Conservation (phyloP, 2,888 invertebrate species). For the Troides helena region DNA sequence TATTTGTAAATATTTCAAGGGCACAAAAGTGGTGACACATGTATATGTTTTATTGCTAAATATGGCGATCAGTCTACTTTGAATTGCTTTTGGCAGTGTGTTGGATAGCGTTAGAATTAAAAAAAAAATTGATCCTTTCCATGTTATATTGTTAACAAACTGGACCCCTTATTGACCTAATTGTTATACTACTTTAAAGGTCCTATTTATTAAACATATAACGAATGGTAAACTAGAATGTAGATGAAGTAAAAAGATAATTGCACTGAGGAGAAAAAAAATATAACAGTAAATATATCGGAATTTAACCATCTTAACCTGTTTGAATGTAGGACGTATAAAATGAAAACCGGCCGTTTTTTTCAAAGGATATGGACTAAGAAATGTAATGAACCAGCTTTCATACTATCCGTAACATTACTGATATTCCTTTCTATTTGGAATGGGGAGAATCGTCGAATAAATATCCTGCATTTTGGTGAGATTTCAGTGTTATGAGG, state of each 20-base stretch:
- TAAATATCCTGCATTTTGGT: no score
- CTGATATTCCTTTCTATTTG: no score
- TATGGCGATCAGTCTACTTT: conserved; percentile 18
- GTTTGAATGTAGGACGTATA: background rate
- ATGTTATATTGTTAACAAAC: background rate
- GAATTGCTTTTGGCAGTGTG: conserved; percentile 26
- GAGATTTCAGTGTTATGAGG: no score
- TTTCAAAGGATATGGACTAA: background rate
- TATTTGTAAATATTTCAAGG: background rate
- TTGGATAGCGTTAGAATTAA: conserved; percentile 11
- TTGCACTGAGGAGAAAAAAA: background rate
- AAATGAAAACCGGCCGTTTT: background rate
- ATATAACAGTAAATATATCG: background rate
- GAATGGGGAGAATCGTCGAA: no score
- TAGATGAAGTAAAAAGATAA: background rate
- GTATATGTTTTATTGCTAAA: background rate
- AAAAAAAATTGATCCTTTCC: background rate
- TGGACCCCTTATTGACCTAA: no score
- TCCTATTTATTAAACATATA: background rate
- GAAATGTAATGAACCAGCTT: background rate
- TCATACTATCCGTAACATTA: no score
- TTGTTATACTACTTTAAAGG: background rate
- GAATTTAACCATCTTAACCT: background rate
- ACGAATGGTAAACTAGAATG: background rate
- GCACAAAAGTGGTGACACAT: background rate